These are phyloP conservation scores for Helogale parvula DNA, from an alignment of 2,113 vertebrate genomes.

Conservation along the genomic window DNA sequence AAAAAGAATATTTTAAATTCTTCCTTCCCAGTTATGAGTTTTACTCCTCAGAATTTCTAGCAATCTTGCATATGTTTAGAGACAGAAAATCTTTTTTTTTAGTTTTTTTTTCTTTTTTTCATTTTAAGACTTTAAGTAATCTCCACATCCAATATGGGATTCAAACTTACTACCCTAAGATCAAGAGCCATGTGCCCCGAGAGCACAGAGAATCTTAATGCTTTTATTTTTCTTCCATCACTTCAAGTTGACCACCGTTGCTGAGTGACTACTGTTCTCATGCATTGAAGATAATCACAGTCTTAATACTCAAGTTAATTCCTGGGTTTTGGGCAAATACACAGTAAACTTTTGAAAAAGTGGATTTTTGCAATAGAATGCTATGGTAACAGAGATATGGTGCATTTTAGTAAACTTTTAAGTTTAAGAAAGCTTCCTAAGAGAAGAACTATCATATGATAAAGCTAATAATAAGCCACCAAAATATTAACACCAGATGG, in stretches of 20 bases:
- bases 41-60: background rate
- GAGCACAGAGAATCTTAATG: background rate
- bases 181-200: no score
- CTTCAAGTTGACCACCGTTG: background rate
- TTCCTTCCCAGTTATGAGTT: background rate
- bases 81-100: background rate
- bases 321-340: background rate
- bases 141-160: no score
- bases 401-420: background rate
- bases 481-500: background rate
- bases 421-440: background rate
- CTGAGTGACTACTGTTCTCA: background rate
- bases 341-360: background rate
- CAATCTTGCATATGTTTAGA: background rate
- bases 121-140: no score
- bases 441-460: background rate
- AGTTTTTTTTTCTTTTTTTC: no score
- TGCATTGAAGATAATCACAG: background rate
- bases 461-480: background rate
- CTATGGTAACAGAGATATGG: background rate
- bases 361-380: background rate
- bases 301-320: background rate
- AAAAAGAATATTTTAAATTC: background rate
- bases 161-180: no score
- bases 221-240: background rate